A percentile compares a stretch with the other conserved stretches of the same genome.
Evolutionary conservation across 2,888 invertebrate genomes (phyloP).

Genomic region (Ypsolopha scabrella): DNA sequence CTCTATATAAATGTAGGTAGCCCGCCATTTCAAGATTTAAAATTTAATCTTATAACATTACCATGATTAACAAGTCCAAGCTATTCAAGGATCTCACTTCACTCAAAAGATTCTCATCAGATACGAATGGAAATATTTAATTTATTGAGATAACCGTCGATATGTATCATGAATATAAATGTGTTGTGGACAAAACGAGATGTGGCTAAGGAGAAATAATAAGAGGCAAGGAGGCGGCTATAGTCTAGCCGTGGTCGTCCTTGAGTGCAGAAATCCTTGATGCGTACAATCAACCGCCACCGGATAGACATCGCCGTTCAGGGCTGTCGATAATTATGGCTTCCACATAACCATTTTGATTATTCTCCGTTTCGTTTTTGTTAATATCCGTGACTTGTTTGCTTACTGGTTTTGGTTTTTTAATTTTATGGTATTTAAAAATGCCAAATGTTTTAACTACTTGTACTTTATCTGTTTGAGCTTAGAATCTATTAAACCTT

Average conservation of each 20-base stretch:
- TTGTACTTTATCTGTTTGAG: no score
- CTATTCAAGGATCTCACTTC: no score
- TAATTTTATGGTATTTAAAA: neutral
- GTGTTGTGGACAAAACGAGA: conserved; percentile 58
- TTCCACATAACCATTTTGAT: conserved; percentile 3
- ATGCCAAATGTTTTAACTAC: no score
- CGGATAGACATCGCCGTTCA: conserved; percentile 54
- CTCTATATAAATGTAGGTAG: no score
- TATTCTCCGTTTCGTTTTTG: conserved; percentile 5
- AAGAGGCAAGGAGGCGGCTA: conserved; percentile 51
- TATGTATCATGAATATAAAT: conserved; percentile 68
- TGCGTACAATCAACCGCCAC: conserved; percentile 70
- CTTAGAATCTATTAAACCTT: no score
- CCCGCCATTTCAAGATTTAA: no score
- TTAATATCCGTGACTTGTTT: neutral
- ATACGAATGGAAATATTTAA: conserved; percentile 43
- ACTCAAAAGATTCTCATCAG: conserved; percentile 21
- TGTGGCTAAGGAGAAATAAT: conserved; percentile 62
- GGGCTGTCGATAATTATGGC: conserved; percentile 49
- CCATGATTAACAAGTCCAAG: no score
- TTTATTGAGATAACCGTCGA: conserved; percentile 60
- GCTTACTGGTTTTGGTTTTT: conserved; percentile 2
- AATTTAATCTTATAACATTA: no score
- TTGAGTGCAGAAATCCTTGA: conserved; percentile 69
- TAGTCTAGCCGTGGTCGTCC: conserved; percentile 62